Base-by-base conservation (phyloP, 2,113 vertebrate genomes). In the Anhinga rufa region DNA sequence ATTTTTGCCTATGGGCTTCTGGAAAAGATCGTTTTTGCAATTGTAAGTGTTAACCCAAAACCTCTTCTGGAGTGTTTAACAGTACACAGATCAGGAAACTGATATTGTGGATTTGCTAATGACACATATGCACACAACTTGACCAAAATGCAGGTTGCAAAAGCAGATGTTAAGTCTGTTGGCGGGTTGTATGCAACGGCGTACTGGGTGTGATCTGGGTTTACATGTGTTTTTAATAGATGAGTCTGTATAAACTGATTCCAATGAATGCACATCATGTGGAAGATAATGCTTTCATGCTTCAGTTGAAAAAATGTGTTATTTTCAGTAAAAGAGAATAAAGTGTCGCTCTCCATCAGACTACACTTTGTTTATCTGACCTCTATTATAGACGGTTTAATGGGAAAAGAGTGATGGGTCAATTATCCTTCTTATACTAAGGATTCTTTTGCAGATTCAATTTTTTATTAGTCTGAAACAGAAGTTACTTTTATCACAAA, bases 171-270 rank as follows among this genome's bases (percentile, higher is more conserved):
- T 80, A 55, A 26, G 28, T 44, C 57, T 90, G 65, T 81, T 92
- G 58, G 49, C 7, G 19, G 22, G 20, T 93, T 92, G 46, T 42
- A 75, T 38, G 68, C 48, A 86, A 69, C 2, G 2, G 16, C n/a
- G 34, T 36, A 82, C 20, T 51, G 69, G 80, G 70, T 69, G 48
- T 52, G 31, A 69, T 88, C 40, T 61, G 62, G 13, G 17, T 85
- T 93, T 94, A 76, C 90, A 93, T 7, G 8, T 94, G 90, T 85
- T 97, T 97, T 93, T 70, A 91, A 96, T 95, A 91, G 72, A 46
- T 20, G 76, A 64, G 60, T 87, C 82, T 90, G 28, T 68, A 84
- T 71, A 74, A 91, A 66, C 55, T 65, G 28, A 85, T 82, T 88
- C 57, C 77, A 87, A 12, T 79, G 64, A 81, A 78, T 60, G 61